Evolutionary conservation across 2,797 vertebrate species (phyloP), one percentile per base, ranked within the genome.

Genomic region (Liasis olivaceus): DNA sequence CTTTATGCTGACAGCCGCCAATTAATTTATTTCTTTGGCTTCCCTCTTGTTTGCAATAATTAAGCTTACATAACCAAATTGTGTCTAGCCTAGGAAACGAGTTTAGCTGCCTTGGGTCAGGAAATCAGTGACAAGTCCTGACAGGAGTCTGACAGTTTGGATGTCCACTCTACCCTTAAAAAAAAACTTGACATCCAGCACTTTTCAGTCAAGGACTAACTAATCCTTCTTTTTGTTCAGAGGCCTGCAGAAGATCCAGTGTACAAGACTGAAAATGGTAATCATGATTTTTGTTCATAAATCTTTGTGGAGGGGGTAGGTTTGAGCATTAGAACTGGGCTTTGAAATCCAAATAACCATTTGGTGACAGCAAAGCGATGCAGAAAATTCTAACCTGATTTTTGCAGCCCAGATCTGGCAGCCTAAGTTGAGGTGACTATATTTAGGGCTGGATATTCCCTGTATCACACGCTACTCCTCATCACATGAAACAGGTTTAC

Each of bases 261-360:
- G 59, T 88, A 84, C 51, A 96, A 96, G 86, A 88, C 95, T 94
- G 97, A 97, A 93, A 95, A 95, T 86, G 97, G 97, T 98, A 97
- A 98, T 89, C 88, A 93, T 36, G 91, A 62, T n/a, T 7, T 59
- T 95, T 56, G 36, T 81, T 89, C 86, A 69, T 60, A 56, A 31
- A 28, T 63, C n/a, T 36, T 84, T 28, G 22, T 66, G 66, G 93
- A 86, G 14, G 31, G 89, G 90, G 81, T 28, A 86, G 15, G 13
- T 64, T 28, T 8, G 11, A 64, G 20, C 6, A 1, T 72, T 36
- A 36, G 31, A 72, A 36, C 15, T 36, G 6, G 31, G 31, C 31
- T 31, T 36, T 15, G 3, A 15, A 72, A 36, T 36, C n/a, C 69
- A 72, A 72, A 36, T 72, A 72, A 54, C 51, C 51, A 54, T 54